Conservation (phyloP, 2,113 vertebrate species). For the Planiliza haematocheilus region DNA sequence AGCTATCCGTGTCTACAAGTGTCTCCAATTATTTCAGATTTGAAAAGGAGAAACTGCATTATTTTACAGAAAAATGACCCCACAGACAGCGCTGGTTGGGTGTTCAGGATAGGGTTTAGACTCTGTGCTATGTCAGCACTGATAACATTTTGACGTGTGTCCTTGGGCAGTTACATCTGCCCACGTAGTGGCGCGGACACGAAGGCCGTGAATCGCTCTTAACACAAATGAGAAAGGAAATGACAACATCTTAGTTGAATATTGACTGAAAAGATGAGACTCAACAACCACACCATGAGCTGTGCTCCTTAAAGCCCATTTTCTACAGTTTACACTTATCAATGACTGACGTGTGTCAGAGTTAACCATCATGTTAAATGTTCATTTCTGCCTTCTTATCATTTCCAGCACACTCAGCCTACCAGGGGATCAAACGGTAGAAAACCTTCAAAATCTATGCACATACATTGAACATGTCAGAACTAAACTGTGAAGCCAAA, state of each 20-base stretch:
- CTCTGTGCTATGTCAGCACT: not conserved
- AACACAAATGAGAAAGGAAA: not conserved
- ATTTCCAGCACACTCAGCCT: not conserved
- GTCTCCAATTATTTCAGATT: slow-evolving; percentile 5
- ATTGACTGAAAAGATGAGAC: slow-evolving; percentile 5
- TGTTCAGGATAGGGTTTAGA: not conserved
- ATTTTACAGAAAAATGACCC: not conserved
- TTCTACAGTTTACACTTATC: not conserved
- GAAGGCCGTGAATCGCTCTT: slow-evolving; percentile 24
- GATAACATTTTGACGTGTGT: slow-evolving; percentile 23
- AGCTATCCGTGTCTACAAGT: not conserved
- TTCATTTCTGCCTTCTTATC: not conserved
- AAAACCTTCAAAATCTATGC: not conserved
- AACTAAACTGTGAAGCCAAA: slow-evolving; percentile 3
- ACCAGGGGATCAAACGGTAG: not conserved
- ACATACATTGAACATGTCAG: not conserved
- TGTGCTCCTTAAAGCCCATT: not conserved
- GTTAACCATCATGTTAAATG: not conserved
- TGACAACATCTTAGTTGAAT: slow-evolving; percentile 3
- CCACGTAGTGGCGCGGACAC: not conserved
- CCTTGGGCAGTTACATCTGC: slow-evolving; percentile 27
- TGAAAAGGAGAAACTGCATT: not conserved
- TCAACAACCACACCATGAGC: not conserved
- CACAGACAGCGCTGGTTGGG: not conserved
- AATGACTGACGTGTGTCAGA: not conserved